Base-by-base conservation (phyloP, 2,113 vertebrate genomes). In the Isichthys henryi region DNA sequence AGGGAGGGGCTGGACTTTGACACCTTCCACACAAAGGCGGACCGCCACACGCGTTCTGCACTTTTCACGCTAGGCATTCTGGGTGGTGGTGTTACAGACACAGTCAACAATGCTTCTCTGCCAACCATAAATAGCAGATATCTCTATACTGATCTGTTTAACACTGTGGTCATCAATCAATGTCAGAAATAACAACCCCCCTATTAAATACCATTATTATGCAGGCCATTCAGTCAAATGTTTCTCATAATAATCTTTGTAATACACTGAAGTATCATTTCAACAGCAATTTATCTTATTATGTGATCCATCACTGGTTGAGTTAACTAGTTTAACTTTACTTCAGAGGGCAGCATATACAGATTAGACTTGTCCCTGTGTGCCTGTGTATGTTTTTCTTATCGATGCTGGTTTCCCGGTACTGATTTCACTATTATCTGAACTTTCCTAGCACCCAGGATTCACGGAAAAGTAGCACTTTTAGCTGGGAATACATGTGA, bases 131-230 rank as follows among this genome's bases (percentile, higher is more conserved):
- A 88, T 45, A 70, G 87, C 87, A 70, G 23, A 88, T 62, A 58
- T 56, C 87, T n/a, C 21, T 39, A 58, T 31, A 45, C 58, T 66
- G 45, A 66, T 66, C 56, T 70, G 43, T 23, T 48, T 27, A 46
- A 66, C 43, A 56, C 89, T 53, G 82, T 87, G 58, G 83, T 87
- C 91, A 90, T 91, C 88, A 91, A 91, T 91, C 90, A 91, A 56
- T 88, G 89, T 88, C 91, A 91, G 56, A 27, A 80, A 4, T 45
- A 39, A 88, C 52, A 91, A 86, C 43, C 58, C 90, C 11, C 70
- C 53, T 88, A 91, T 45, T 19, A 85, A 56, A 89, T 89, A 88
- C 90, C 87, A 90, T 91, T 70, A 88, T 70, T 48, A 23, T 48
- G 45, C 56, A 46, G 87, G 58, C 58, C 27, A 88, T 66, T 39